Percentiles rank a stretch among this genome's conserved stretches.
Evolutionary conservation across 2,797 vertebrate genomes (phyloP).

Genomic region (Hozukius guyotensis): DNA sequence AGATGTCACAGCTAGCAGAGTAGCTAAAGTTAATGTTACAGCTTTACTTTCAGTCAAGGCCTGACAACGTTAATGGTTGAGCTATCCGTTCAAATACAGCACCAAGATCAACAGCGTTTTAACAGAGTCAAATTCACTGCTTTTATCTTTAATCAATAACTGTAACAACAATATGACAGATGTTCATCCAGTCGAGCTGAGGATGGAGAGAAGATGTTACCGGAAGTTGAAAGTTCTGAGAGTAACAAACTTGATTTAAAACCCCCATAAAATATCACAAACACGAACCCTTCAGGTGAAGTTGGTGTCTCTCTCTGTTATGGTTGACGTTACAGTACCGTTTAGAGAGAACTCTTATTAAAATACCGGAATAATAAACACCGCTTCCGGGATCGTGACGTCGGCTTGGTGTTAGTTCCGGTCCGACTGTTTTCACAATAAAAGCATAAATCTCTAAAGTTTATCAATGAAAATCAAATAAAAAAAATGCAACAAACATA

Average conservation of each 20-base stretch:
- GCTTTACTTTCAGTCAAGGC: not conserved
- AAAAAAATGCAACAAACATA: too few relatives aligned
- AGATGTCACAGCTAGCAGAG: not conserved
- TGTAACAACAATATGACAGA: not conserved
- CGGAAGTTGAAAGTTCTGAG: not conserved
- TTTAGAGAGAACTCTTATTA: not conserved
- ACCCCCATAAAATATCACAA: not conserved
- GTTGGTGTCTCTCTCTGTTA: not conserved
- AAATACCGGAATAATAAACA: not conserved
- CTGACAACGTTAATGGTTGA: not conserved
- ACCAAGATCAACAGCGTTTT: not conserved
- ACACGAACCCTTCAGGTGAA: conserved; percentile 27
- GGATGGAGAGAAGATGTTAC: not conserved
- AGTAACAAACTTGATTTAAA: not conserved
- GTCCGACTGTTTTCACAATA: conserved; percentile 42
- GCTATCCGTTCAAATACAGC: not conserved
- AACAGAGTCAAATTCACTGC: not conserved
- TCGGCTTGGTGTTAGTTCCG: conserved; percentile 18
- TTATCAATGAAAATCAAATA: not conserved
- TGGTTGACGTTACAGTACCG: not conserved
- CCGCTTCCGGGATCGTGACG: conserved; percentile 30
- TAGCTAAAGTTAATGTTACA: not conserved
- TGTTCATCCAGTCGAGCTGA: not conserved
- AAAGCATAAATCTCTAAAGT: not conserved
- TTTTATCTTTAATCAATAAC: not conserved